Percentiles rank a stretch among this genome's conserved stretches.
Evolutionary conservation across 2,888 invertebrate genomes (phyloP).

Genomic region (Nomada goodeniana): DNA sequence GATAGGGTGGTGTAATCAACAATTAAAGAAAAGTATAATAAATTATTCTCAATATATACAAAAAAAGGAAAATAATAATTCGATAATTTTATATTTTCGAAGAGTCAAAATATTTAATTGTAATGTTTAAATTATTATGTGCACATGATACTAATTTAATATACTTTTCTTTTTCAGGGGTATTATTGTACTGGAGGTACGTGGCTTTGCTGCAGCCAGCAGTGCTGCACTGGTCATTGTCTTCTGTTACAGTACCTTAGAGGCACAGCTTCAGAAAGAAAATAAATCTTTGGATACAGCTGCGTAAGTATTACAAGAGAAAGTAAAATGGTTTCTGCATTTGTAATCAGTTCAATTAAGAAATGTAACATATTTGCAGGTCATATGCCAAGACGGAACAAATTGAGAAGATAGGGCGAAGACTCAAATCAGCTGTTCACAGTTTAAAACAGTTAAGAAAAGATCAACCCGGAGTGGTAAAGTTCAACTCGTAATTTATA

Average conservation of each 20-base stretch:
- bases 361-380: conserved; percentile 65
- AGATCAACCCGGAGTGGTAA: conserved; percentile 81
- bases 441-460: conserved; percentile 75
- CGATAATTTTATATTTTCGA: background rate
- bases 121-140: background rate
- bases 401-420: conserved; percentile 75
- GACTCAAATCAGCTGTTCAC: conserved; percentile 72
- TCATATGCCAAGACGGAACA: conserved; percentile 73
- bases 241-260: conserved; percentile 80
- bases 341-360: conserved; percentile 1
- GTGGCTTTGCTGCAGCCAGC: conserved; percentile 82
- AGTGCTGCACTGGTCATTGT: conserved; percentile 80
- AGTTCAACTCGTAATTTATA: conserved; percentile 29
- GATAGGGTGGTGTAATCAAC: background rate
- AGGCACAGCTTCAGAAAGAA: conserved; percentile 76
- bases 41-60: background rate
- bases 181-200: conserved; percentile 79
- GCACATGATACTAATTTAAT: background rate
- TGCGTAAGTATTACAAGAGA: conserved; percentile 39
- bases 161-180: conserved; percentile 74
- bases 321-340: conserved; percentile 1
- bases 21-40: background rate
- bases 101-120: background rate
- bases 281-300: conserved; percentile 41
- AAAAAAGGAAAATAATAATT: background rate